phyloP scores from a whole-genome alignment of 2,797 vertebrate species.

The Syngnathus acus region DNA sequence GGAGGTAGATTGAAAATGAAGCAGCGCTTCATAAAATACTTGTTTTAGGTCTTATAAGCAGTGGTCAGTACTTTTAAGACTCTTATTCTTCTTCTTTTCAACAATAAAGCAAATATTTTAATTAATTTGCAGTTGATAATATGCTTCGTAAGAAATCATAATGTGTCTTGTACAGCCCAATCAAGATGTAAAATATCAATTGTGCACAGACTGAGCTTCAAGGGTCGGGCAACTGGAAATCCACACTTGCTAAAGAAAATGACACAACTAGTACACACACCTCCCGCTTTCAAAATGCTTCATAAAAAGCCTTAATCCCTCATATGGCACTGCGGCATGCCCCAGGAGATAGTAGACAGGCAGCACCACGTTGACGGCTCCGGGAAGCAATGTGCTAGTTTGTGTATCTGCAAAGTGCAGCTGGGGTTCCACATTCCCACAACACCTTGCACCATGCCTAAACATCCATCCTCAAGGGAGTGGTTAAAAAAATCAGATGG shows the following conservation, averaged over 20 bases:
- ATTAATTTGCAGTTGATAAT: not conserved
- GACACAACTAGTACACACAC: slow-evolving; percentile 41
- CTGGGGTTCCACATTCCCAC: slow-evolving; percentile 43
- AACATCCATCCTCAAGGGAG: slow-evolving; percentile 34
- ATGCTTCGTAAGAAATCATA: not conserved
- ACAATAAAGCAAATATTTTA: slow-evolving; percentile 22
- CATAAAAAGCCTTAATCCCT: slow-evolving; percentile 61
- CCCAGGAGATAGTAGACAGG: slow-evolving; percentile 55
- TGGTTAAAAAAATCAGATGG: slow-evolving; percentile 14
- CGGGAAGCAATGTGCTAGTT: slow-evolving; percentile 50
- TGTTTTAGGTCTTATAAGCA: slow-evolving; percentile 1
- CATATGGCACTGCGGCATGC: slow-evolving; percentile 46
- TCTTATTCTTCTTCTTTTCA: slow-evolving; percentile 37
- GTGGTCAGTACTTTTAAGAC: slow-evolving; percentile 21
- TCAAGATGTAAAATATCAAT: slow-evolving; percentile 26
- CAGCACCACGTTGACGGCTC: slow-evolving; percentile 57
- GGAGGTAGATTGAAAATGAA: not conserved
- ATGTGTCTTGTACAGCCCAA: slow-evolving; percentile 21
- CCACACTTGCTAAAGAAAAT: slow-evolving; percentile 33
- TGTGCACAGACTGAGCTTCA: slow-evolving; percentile 12
- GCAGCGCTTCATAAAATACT: not conserved
- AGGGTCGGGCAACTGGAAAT: slow-evolving; percentile 9
- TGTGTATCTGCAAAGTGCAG: slow-evolving; percentile 66
- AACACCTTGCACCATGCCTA: slow-evolving; percentile 44
- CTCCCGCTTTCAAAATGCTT: slow-evolving; percentile 58